These are phyloP conservation scores for Ametastegia equiseti DNA, from an alignment of 2,888 invertebrate genomes.

Conservation along the genomic window DNA sequence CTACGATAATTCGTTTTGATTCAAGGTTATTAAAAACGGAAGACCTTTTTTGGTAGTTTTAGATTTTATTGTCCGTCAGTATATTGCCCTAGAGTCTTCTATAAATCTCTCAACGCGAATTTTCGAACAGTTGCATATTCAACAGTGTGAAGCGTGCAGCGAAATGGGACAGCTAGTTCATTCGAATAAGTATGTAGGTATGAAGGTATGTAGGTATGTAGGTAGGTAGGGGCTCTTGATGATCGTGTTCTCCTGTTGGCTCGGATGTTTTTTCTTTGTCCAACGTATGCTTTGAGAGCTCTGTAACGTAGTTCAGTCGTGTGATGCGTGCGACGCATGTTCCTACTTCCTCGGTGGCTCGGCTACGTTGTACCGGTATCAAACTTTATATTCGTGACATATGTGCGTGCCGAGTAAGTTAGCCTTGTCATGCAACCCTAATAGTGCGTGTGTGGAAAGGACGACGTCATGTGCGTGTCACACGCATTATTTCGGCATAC, in stretches of 20 bases:
- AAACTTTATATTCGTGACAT: slow-evolving; percentile 34
- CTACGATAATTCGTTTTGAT: no score
- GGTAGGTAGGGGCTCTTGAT: slow-evolving; percentile 55
- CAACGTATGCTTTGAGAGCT: slow-evolving; percentile 61
- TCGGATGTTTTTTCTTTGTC: slow-evolving; percentile 74
- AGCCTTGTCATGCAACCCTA: slow-evolving; percentile 69
- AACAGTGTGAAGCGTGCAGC: not conserved
- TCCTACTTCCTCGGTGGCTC: slow-evolving; percentile 22
- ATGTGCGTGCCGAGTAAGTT: slow-evolving; percentile 49
- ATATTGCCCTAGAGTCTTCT: not conserved
- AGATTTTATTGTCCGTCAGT: not conserved
- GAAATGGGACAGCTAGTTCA: not conserved
- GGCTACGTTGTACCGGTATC: slow-evolving; percentile 1
- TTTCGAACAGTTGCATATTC: not conserved
- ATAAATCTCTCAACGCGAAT: not conserved
- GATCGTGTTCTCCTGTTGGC: slow-evolving; percentile 70
- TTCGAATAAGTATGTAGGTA: slow-evolving; percentile 26
- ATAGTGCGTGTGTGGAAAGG: slow-evolving; percentile 69
- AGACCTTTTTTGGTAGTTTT: no score
- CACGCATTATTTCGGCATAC: slow-evolving; percentile 56
- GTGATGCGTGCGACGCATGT: slow-evolving; percentile 46
- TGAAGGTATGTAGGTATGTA: slow-evolving; percentile 38
- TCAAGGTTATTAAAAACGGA: no score
- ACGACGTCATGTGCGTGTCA: slow-evolving; percentile 70
- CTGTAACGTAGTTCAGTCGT: not conserved